Conservation (phyloP, 37 sponge, comb jelly and placozoan genomes). For the Agelas oroides region DNA sequence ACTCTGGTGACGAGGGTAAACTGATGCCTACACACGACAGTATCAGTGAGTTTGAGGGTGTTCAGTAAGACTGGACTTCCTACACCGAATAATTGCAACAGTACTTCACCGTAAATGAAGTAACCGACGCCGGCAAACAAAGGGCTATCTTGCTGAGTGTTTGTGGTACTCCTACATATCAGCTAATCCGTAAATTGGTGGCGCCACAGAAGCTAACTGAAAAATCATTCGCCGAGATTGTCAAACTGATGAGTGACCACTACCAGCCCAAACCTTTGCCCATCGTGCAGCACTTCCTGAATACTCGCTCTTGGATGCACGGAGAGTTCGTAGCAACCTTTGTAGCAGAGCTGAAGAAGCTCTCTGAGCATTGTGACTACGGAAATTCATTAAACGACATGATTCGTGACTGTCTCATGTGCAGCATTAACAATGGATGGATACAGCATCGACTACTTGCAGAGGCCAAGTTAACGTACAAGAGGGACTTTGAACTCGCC, state of each 20-base stretch:
- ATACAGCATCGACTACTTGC: background rate
- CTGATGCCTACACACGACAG: slow-evolving; percentile 12
- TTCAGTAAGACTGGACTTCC: background rate
- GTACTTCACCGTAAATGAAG: background rate
- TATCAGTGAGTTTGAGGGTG: background rate
- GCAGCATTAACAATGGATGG: background rate
- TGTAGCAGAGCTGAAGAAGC: background rate
- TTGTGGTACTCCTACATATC: background rate
- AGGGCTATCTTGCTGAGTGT: background rate
- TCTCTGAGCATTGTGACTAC: background rate
- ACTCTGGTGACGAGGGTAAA: no score
- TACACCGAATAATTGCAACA: background rate
- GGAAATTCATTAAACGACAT: background rate
- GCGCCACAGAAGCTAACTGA: background rate
- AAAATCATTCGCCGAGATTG: background rate
- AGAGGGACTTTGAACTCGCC: background rate
- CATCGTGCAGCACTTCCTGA: slow-evolving; percentile 2
- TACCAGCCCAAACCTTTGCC: slow-evolving; percentile 6
- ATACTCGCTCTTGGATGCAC: background rate
- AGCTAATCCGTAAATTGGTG: slow-evolving; percentile 2
- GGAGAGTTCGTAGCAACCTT: background rate
- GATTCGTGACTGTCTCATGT: slow-evolving; percentile 1
- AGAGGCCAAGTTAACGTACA: background rate
- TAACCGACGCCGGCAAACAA: background rate
- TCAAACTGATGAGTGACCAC: slow-evolving; percentile 10